Conservation (phyloP, 2,888 invertebrate genomes). For the Cephus rjabovi region DNA sequence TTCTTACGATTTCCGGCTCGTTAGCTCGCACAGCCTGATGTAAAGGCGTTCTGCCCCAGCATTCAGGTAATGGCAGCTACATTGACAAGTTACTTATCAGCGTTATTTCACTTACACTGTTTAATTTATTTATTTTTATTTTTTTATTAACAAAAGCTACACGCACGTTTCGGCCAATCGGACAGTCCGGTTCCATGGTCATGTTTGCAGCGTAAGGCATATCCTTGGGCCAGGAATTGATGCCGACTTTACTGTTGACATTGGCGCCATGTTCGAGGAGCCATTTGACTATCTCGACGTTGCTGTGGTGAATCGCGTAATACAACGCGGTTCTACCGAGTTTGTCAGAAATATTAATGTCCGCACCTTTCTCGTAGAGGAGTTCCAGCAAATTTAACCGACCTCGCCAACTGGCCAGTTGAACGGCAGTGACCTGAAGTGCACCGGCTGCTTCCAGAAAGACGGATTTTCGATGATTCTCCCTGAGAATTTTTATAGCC, state of each 20-base stretch:
- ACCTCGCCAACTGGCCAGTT: slow-evolving; percentile 44
- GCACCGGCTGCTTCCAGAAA: slow-evolving; percentile 28
- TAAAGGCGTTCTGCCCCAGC: slow-evolving; percentile 60
- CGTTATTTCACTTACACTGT: neutral
- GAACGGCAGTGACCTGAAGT: slow-evolving; percentile 35
- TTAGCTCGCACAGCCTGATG: slow-evolving; percentile 64
- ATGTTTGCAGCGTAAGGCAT: slow-evolving; percentile 7
- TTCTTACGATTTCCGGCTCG: slow-evolving; percentile 53
- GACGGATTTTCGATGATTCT: neutral
- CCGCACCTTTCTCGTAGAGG: slow-evolving; percentile 32
- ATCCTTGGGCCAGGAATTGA: slow-evolving; percentile 28
- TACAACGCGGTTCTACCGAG: slow-evolving; percentile 58
- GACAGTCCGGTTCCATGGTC: slow-evolving; percentile 10
- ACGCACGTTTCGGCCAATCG: slow-evolving; percentile 29
- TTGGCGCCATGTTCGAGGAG: slow-evolving; percentile 38
- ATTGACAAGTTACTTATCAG: slow-evolving; percentile 20
- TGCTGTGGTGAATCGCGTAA: slow-evolving; percentile 54
- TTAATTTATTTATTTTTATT: neutral
- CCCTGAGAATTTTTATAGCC: slow-evolving; percentile 26
- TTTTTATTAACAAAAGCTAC: neutral
- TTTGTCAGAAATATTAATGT: slow-evolving; percentile 43
- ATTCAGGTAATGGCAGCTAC: slow-evolving; percentile 58
- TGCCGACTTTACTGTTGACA: slow-evolving; percentile 24
- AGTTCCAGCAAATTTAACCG: slow-evolving; percentile 28
- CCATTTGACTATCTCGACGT: slow-evolving; percentile 41